Conservation (phyloP, 2,113 vertebrate genomes). For the Microtus pennsylvanicus region DNA sequence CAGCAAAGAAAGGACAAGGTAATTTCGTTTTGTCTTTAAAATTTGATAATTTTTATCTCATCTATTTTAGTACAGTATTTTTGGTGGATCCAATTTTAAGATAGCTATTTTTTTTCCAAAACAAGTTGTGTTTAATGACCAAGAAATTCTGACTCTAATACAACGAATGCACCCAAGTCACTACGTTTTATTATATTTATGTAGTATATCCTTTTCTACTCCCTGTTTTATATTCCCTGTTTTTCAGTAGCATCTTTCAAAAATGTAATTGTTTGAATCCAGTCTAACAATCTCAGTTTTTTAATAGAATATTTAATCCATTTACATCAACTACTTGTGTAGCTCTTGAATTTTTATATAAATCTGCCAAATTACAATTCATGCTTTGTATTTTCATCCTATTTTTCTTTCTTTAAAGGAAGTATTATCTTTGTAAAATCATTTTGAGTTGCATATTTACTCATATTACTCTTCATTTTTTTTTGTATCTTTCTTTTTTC, state of each 20-base stretch:
- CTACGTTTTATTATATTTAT: background rate
- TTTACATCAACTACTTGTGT: background rate
- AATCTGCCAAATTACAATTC: background rate
- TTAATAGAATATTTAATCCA: background rate
- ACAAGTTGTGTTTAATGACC: background rate
- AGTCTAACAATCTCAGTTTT: background rate
- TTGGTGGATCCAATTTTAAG: background rate
- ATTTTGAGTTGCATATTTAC: background rate
- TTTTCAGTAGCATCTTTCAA: background rate
- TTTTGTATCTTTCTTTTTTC: background rate
- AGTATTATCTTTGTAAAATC: background rate
- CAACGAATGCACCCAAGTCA: background rate
- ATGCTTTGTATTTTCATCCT: background rate
- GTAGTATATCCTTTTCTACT: background rate
- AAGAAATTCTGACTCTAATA: background rate
- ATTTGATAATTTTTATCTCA: background rate
- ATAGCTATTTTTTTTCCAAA: background rate
- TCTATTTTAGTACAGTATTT: background rate
- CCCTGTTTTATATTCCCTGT: background rate
- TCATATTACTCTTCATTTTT: background rate
- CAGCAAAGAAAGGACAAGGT: background rate
- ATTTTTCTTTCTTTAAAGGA: background rate
- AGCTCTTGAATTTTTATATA: background rate
- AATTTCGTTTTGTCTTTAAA: constrained; percentile 2
- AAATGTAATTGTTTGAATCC: background rate